Evolutionary conservation across 2,888 invertebrate genomes (phyloP), one percentile per base, ranked within the genome.

Genomic region (Nomada hirtipes): DNA sequence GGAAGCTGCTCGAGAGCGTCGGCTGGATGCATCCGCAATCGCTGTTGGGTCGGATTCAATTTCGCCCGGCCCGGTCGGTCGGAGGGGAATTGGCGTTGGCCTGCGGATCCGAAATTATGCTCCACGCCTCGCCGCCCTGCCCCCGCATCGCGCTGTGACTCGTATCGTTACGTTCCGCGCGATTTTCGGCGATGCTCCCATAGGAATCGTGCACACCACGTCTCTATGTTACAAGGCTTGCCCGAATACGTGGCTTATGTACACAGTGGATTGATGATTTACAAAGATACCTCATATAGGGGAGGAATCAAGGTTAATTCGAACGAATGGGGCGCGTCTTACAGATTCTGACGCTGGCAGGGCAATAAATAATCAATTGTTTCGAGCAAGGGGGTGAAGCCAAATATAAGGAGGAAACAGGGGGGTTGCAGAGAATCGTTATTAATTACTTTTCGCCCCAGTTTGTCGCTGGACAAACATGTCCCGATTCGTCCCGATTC

Each of bases 101-200:
- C 73, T 60, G 72, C 73, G 72, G 63, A 52, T 60, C 50, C 29
- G 80, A 79, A 79, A 79, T 80, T 80, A 80, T 80, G 79, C 79
- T 65, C 55, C 42, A 70, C 53, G 79, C 52, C 59, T 76, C 63
- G 55, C 44, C 53, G 53, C 60, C 1, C 44, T 15, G 26, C 42
- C 57, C 20, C 23, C 50, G 7, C 13, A 57, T 60, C 23, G 44
- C 15, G 67, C 61, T 42, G 55, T 55, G 26, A 53, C 15, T 42
- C 13, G 20, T 23, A 50, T 26, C 42, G 61, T 23, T 61, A 52
- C 78, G 68, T 26, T 68, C 36, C 23, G 50, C 26, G 57, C 63
- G 61, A 10, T 78, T 42, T n/a, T 36, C 13, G 36, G 15, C 76
- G 47, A 67, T 60, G 57, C 26, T 7, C 23, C 64, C 42, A 73